phyloP scores from a whole-genome alignment of 2,113 vertebrate genomes.

The Condylura cristata region DNA sequence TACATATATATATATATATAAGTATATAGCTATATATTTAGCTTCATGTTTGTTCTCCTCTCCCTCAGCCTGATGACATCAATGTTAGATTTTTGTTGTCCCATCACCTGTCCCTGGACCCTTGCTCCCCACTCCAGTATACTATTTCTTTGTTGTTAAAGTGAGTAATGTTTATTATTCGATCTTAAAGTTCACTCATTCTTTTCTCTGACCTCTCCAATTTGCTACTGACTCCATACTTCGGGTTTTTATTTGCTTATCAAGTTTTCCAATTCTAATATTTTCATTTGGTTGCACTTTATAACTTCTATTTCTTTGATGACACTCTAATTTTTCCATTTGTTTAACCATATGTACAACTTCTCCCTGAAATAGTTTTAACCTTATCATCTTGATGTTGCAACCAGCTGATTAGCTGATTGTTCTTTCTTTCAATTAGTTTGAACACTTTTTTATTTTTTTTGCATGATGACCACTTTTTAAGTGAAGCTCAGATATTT shows the following conservation, averaged over 20 bases:
- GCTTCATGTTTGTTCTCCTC: not conserved
- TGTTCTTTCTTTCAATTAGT: not conserved
- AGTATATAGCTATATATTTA: too few species aligned
- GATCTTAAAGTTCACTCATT: not conserved
- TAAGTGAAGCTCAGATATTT: not conserved
- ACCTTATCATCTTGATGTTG: not conserved
- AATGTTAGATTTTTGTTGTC: not conserved
- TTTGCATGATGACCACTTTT: not conserved
- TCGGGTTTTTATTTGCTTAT: not conserved
- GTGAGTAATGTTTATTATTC: not conserved
- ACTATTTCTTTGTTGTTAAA: not conserved
- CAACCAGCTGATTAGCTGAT: not conserved
- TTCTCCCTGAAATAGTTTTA: not conserved
- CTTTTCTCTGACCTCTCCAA: not conserved
- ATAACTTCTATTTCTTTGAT: not conserved
- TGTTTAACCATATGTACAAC: not conserved
- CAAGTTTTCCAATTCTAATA: not conserved
- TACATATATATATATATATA: too few species aligned
- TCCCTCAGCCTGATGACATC: not conserved
- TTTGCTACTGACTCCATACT: not conserved
- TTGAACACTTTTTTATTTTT: not conserved
- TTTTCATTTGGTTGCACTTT: not conserved
- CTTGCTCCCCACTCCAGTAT: not conserved
- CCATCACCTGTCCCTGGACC: not conserved
- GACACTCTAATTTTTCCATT: not conserved